These are phyloP conservation scores for Parnassius orleans DNA, from an alignment of 2,888 invertebrate genomes.

Conservation along the genomic window DNA sequence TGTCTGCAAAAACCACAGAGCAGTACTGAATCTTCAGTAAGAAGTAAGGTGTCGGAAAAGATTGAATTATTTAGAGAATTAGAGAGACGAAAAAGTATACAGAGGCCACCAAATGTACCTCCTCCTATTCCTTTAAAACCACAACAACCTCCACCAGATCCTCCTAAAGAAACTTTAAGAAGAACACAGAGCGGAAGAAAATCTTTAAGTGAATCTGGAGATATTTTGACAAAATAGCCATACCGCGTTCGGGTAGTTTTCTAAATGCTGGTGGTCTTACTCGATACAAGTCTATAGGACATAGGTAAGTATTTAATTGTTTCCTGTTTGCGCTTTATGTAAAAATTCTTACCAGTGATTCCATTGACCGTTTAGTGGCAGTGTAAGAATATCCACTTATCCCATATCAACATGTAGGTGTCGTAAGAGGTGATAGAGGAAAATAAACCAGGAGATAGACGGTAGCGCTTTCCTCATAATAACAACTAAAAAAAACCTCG, in stretches of 20 bases:
- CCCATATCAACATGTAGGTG: too few relatives aligned
- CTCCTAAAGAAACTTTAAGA: slow-evolving; percentile 62
- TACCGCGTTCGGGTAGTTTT: slow-evolving; percentile 92
- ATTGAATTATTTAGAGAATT: slow-evolving; percentile 74
- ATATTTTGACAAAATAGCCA: slow-evolving; percentile 91
- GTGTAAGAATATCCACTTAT: too few relatives aligned
- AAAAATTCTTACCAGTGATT: too few relatives aligned
- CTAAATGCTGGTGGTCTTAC: slow-evolving; percentile 89
- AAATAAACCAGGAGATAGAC: too few relatives aligned
- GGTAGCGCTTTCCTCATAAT: too few relatives aligned
- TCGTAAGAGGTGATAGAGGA: too few relatives aligned
- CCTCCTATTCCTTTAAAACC: slow-evolving; percentile 74
- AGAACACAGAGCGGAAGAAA: slow-evolving; percentile 74
- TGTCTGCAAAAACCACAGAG: slow-evolving; percentile 48
- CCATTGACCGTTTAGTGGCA: too few relatives aligned
- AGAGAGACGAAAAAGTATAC: slow-evolving; percentile 70
- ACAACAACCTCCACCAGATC: slow-evolving; percentile 48
- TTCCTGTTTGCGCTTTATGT: too few relatives aligned
- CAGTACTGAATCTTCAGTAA: slow-evolving; percentile 68
- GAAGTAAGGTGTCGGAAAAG: slow-evolving; percentile 77
- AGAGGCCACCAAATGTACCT: slow-evolving; percentile 72
- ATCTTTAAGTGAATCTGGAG: slow-evolving; percentile 83
- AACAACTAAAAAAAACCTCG: too few relatives aligned
- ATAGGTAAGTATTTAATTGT: slow-evolving; percentile 72
- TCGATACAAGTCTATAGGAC: slow-evolving; percentile 86